Evolutionary conservation across 2,113 vertebrate species (phyloP), one percentile per base, ranked within the genome.

Genomic region (Lamprotornis superbus): DNA sequence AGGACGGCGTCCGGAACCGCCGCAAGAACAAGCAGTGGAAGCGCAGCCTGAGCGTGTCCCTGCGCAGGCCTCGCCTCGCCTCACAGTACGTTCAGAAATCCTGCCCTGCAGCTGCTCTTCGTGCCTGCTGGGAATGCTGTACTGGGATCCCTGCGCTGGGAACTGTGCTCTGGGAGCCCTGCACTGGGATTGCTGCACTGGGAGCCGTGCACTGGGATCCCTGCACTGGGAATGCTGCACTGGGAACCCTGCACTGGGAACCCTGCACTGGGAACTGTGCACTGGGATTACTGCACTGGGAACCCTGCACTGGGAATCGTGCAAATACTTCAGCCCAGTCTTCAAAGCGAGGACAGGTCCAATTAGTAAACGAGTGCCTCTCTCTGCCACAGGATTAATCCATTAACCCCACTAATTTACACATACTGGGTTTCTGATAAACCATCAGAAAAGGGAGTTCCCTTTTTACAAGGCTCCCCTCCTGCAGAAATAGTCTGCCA

Each of bases 11-110:
- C 13, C 98, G 98, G 28, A 99, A 99, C 97, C 98, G 99, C 75
- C 99, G 98, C 52, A 99, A 99, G 96, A 99, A 98, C 95, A 99
- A 98, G 95, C 96, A 97, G 44, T 99, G 99, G 99, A 99, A 99
- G 94, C 98, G 98, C 83, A 99, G 98, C 96, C 98, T 99, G 97
- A 99, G 99, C 92, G 97, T 99, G 89, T 98, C 99, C 9, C 97
- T 99, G 68, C 98, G 99, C 75, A 97, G 98, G 88, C 99, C 99
- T 33, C 98, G 98, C 35, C 98, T 99, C 55, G 98, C 98, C 92
- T 98, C 99, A 50, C 99, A 98, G 99, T 99, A 98, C 40, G 98
- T 98, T 28, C 47, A 14, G 37, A 4, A 14, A 6, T 1, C 23
- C 5, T 2, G 27, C 9, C 31, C 39, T 27, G 42, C 5, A 15